Percentiles rank a stretch among this genome's conserved stretches.
These are phyloP conservation scores for Panzeria rudis DNA, from an alignment of 2,888 invertebrate genomes.

Conservation along the genomic window DNA sequence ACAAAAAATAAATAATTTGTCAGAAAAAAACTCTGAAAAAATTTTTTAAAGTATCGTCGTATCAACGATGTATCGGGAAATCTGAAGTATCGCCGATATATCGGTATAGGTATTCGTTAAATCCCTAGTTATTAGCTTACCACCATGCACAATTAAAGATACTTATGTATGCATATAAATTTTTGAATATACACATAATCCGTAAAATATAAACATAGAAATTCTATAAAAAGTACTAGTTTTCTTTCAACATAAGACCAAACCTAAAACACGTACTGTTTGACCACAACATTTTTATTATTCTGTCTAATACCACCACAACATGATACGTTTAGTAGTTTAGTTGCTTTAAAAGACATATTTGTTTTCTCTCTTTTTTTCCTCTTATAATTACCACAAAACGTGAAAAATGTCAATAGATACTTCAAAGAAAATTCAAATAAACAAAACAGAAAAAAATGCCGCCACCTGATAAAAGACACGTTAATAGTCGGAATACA, in stretches of 20 bases:
- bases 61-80: no score
- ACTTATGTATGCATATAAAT: no score
- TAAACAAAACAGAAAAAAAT: constrained; percentile 15
- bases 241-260: background rate
- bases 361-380: constrained; percentile 7
- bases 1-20: no score
- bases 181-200: background rate
- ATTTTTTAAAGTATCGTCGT: no score
- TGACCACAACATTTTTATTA: constrained; percentile 13
- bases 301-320: background rate
- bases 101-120: no score
- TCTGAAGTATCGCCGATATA: no score
- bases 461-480: constrained; percentile 57
- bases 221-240: background rate
- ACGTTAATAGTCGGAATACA: constrained; percentile 45
- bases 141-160: no score
- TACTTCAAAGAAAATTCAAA: constrained; percentile 42
- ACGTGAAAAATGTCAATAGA: constrained; percentile 64
- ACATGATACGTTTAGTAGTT: constrained; percentile 7
- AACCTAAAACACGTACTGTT: background rate
- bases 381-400: constrained; percentile 59
- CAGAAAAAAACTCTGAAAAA: no score
- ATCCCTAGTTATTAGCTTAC: no score
- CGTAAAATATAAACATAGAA: background rate
- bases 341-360: background rate